A percentile compares a stretch with the other conserved stretches of the same genome.
Evolutionary conservation across 2,888 invertebrate genomes (phyloP).

Genomic region (Galerucella nymphaeae): DNA sequence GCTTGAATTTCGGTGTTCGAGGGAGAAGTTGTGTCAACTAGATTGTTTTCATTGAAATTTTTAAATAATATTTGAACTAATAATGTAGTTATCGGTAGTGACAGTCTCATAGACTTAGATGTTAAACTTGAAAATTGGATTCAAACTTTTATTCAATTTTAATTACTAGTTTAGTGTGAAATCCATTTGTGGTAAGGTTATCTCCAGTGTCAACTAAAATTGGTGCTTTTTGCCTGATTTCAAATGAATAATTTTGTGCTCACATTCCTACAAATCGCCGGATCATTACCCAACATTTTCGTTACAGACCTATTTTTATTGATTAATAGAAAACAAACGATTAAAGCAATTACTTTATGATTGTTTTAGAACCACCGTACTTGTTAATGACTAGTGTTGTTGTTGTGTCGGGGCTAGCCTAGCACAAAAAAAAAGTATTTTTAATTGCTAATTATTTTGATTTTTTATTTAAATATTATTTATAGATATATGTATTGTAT

Average conservation of each 20-base stretch:
- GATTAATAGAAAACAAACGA: constrained; percentile 29
- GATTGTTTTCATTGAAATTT: constrained; percentile 17
- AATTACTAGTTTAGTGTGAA: constrained; percentile 10
- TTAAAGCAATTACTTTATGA: constrained; percentile 27
- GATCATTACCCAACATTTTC: constrained; percentile 13
- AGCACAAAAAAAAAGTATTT: constrained; percentile 20
- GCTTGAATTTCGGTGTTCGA: constrained; percentile 13
- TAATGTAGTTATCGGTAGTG: constrained; percentile 11
- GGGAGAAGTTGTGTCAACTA: constrained; percentile 20
- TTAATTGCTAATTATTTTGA: neutral
- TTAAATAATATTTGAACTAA: constrained; percentile 11
- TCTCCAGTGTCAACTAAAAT: constrained; percentile 35
- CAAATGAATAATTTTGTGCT: neutral
- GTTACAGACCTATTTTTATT: constrained; percentile 32
- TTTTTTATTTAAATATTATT: neutral
- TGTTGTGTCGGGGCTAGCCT: constrained; percentile 24
- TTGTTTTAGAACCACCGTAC: constrained; percentile 46
- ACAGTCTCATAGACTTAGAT: neutral
- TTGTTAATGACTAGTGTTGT: constrained; percentile 29
- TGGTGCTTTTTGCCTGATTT: constrained; percentile 29
- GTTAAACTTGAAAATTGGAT: neutral
- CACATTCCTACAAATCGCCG: constrained; percentile 6
- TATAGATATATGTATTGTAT: neutral
- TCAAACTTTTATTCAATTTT: constrained; percentile 17
- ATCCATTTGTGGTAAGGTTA: constrained; percentile 38